Evolutionary conservation across 2,888 invertebrate genomes (phyloP).

Genomic region (Metalampra italica): DNA sequence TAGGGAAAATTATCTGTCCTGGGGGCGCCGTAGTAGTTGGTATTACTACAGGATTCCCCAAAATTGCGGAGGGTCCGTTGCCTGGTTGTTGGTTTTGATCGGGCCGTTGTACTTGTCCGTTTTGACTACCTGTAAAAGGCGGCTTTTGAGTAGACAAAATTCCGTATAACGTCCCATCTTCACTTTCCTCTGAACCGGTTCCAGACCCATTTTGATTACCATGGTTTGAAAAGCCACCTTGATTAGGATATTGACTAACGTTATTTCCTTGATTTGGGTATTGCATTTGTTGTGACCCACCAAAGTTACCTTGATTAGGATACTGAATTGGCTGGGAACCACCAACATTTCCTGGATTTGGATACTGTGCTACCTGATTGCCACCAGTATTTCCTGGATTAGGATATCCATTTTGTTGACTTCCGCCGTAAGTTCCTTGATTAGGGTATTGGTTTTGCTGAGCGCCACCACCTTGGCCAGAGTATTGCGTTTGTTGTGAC

Average conservation of each 20-base stretch:
- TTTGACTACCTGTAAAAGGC: not conserved
- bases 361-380: slow-evolving; percentile 3
- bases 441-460: slow-evolving; percentile 1
- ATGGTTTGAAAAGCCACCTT: slow-evolving; percentile 6
- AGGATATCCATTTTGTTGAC: slow-evolving; percentile 11
- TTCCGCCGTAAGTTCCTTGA: slow-evolving; percentile 3
- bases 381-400: slow-evolving; percentile 16
- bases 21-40: slow-evolving; percentile 16
- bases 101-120: not conserved
- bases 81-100: not conserved
- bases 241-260: slow-evolving; percentile 2
- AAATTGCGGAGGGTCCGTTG: slow-evolving; percentile 17
- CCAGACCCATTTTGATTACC: slow-evolving; percentile 5
- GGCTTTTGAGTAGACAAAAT: slow-evolving; percentile 14
- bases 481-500: not conserved
- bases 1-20: slow-evolving; percentile 19
- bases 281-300: not conserved
- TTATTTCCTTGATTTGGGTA: slow-evolving; percentile 6
- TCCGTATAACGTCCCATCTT: slow-evolving; percentile 19
- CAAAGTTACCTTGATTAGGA: slow-evolving; percentile 1
- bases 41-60: slow-evolving; percentile 30
- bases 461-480: slow-evolving; percentile 5
- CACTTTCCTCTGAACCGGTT: not conserved
- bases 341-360: slow-evolving; percentile 10
- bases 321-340: slow-evolving; percentile 5